Evolutionary conservation across 1,140 invertebrate genomes (phyloP).

Genomic region (Neotoxoptera formosana): DNA sequence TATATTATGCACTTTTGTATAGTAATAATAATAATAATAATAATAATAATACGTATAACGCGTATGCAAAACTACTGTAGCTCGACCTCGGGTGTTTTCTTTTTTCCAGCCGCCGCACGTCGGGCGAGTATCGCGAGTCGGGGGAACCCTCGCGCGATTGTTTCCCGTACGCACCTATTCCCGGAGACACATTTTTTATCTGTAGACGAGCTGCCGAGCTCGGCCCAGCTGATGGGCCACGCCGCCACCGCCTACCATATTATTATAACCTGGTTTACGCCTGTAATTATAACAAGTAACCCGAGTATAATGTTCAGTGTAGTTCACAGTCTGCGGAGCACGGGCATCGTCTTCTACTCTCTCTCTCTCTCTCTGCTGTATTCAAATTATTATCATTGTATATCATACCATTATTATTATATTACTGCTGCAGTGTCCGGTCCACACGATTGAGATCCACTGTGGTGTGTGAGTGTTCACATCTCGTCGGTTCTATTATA

Average conservation of each 20-base stretch:
- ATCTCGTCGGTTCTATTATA: background rate
- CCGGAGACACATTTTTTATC: too few relatives aligned
- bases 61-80: background rate
- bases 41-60: background rate
- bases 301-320: too few relatives aligned
- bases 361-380: too few relatives aligned
- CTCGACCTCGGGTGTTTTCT: background rate
- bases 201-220: too few relatives aligned
- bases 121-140: too few relatives aligned
- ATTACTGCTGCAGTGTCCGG: background rate
- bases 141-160: too few relatives aligned
- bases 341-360: background rate
- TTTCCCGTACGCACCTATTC: too few relatives aligned
- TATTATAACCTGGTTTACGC: too few relatives aligned
- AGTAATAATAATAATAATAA: background rate
- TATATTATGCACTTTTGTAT: background rate
- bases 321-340: background rate
- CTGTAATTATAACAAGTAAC: too few relatives aligned
- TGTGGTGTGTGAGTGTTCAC: background rate
- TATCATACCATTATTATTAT: background rate
- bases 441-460: background rate
- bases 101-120: background rate
- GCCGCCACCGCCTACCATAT: too few relatives aligned
- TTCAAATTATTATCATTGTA: constrained; percentile 7
- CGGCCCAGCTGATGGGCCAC: too few relatives aligned